Evolutionary conservation across 2,113 vertebrate genomes (phyloP), one percentile per base, ranked within the genome.

Genomic region (Alethe castanea): DNA sequence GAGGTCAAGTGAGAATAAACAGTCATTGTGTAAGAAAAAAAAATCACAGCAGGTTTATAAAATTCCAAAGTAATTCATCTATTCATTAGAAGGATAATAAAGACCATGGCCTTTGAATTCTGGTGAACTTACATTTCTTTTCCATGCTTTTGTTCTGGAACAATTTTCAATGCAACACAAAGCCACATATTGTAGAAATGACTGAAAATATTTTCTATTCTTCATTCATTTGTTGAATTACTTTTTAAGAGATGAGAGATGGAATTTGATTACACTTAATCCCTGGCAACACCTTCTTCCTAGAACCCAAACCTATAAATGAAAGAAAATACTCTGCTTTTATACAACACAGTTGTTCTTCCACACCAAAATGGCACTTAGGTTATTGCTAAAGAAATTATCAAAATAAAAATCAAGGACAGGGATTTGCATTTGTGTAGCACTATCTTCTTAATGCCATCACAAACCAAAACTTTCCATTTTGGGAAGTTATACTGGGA

Each of bases 41-140:
- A 76, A 94, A 73, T 53, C 64, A 84, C 52, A 84, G 60, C 84
- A 77, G 56, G 52, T 38, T 89, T 89, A 78, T 36, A 81, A 96
- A 89, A 47, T 44, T 64, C 35, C 38, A 94, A 28, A 56, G 31
- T 62, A 92, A 92, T 84, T 92, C 77, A 74, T 47, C 35, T 89
- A 28, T 59, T 95, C 56, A 84, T 91, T 86, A 86, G 53, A 83
- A 71, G 42, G n/a, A 88, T 54, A 91, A 94, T 45, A 45, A 94
- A 91, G 47, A 57, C 60, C 52, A 78, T 2, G 3, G 33, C 31
- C 73, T 84, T 86, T 52, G 50, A 89, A 73, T 84, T 83, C 65
- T n/a, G 65, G 42, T 52, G 56, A 60, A 72, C n/a, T 85, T 79
- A 20, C 14, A 61, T 52, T 91, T 74, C 22, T 85, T 80, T 81